Evolutionary conservation across 2,888 invertebrate genomes (phyloP), one percentile per base, ranked within the genome.

Genomic region (Tromatobia lineatoria): DNA sequence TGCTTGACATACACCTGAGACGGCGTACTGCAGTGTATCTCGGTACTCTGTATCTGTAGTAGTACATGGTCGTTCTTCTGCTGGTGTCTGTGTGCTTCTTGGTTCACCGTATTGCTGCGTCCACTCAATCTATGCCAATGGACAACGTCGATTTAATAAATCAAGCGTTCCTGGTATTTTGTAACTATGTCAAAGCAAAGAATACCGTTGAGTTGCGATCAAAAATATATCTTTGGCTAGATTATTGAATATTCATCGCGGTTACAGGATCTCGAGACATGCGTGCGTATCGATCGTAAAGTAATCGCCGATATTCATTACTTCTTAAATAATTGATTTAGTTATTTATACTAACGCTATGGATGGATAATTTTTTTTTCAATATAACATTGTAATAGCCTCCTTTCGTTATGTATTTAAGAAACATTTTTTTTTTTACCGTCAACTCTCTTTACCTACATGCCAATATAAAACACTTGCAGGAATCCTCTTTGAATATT

Each of bases 71-170:
- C n/a, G n/a, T n/a, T n/a, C n/a, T n/a, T n/a, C n/a, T n/a, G n/a
- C n/a, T n/a, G n/a, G n/a, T n/a, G n/a, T n/a, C n/a, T n/a, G n/a
- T n/a, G n/a, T n/a, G n/a, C n/a, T n/a, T n/a, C n/a, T n/a, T n/a
- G n/a, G n/a, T n/a, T n/a, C n/a, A n/a, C n/a, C n/a, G n/a, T n/a
- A n/a, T n/a, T n/a, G n/a, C n/a, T n/a, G n/a, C n/a, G n/a, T n/a
- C n/a, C n/a, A n/a, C n/a, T n/a, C n/a, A n/a, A n/a, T n/a, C n/a
- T n/a, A n/a, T n/a, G n/a, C n/a, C n/a, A n/a, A n/a, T n/a, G n/a
- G n/a, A n/a, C n/a, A n/a, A 54, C 45, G 45, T 52, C 70, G 54
- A 47, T 38, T 45, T 75, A 64, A 75, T 75, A 82, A 75, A 82
- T 69, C 59, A 75, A 54, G 52, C 29, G 47, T 70, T 82, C 73